Conservation (phyloP, 1,140 invertebrate genomes). For the Propsilocerus akamusi region DNA sequence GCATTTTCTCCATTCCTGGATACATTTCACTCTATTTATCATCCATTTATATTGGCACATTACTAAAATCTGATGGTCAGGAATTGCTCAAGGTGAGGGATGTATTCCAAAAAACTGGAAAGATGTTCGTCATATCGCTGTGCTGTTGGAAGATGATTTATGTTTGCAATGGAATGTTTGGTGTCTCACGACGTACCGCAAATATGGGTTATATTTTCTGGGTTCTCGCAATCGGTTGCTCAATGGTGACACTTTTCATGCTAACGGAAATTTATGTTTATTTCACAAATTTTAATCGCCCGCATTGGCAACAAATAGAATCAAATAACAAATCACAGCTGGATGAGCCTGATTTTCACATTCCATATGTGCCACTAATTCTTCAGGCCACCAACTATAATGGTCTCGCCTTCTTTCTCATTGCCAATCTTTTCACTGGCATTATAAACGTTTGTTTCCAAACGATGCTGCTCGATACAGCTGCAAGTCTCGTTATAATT, state of each 20-base stretch:
- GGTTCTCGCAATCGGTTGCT: conserved; percentile 39
- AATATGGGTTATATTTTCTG: conserved; percentile 61
- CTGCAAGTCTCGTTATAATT: conserved; percentile 32
- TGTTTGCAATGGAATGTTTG: conserved; percentile 26
- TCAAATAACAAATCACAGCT: conserved; percentile 6
- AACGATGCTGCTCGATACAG: conserved; percentile 31
- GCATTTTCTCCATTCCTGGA: conserved; percentile 63
- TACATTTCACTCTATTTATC: conserved; percentile 69
- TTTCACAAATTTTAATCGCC: conserved; percentile 12
- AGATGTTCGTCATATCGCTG: conserved; percentile 23
- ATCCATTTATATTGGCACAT: conserved; percentile 43
- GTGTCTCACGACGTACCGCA: conserved; percentile 48
- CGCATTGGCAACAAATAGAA: conserved; percentile 6
- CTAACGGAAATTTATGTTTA: conserved; percentile 30
- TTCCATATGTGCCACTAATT: conserved; percentile 28
- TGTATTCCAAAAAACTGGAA: conserved; percentile 16
- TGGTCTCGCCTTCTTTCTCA: conserved; percentile 56
- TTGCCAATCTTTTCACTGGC: conserved; percentile 63
- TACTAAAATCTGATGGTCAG: conserved; percentile 28
- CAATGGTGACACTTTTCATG: conserved; percentile 31
- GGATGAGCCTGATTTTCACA: conserved; percentile 10
- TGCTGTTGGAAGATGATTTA: conserved; percentile 28
- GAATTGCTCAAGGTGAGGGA: conserved; percentile 11
- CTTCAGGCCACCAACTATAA: conserved; percentile 51
- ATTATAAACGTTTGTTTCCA: conserved; percentile 48